Base-by-base conservation (phyloP, 2,113 vertebrate species). In the Hippocampus mohnikei region DNA sequence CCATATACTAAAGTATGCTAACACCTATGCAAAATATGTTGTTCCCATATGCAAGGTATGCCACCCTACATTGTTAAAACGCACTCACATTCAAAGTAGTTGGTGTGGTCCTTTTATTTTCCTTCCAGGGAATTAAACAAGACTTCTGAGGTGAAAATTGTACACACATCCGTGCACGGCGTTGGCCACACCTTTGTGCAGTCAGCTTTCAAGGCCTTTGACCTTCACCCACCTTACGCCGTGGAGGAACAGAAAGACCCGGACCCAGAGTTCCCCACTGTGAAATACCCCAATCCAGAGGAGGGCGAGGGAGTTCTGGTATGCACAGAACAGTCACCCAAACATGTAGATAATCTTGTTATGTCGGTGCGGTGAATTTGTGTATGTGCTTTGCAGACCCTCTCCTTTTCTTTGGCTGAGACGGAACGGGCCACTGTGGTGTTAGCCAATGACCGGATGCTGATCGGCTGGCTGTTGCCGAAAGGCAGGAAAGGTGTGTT, bases 301-400 rank as follows among this genome's bases (percentile, higher is more conserved):
- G 97, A 99, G 87, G 97, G 97, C 64, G 92, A 98, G 84, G 96
- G 95, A 72, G 97, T 98, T 69, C 88, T 98, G 95, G 97, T 98
- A 93, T 86, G 81, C 41, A 58, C n/a, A 5, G 18, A 41, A 65
- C 21, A 60, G 58, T 66, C 13, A 73, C 58, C 42, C 25, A 33
- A 1, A 5, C 2, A 55, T 27, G 20, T 15, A 12, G 10, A 33
- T 52, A 6, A 2, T 29, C 16, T 5, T 75, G 64, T 81, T 23
- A 41, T 58, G 59, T 44, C 1, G 66, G 27, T 72, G 29, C 2
- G 70, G 33, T 70, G 23, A 76, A 33, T 76, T 18, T 74, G 48
- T 88, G 79, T 73, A 50, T 87, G 80, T 77, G 83, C 69, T 78
- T 89, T 90, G 42, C 85, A 99, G 97, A 97, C 93, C 0, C 78